phyloP scores from a whole-genome alignment of 2,888 invertebrate species.

The Nipponacmea schrenckii region DNA sequence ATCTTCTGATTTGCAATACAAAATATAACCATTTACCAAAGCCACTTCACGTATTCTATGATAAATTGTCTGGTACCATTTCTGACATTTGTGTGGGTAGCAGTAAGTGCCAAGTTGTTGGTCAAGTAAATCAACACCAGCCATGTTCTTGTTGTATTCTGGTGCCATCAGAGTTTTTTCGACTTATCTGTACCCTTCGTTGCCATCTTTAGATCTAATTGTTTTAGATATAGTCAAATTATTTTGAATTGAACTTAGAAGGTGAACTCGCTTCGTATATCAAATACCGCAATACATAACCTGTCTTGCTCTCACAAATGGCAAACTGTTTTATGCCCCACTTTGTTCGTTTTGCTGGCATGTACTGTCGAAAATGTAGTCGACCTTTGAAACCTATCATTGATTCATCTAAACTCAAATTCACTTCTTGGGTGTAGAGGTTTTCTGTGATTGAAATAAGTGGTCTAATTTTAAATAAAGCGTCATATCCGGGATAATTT shows the following conservation, averaged over 20 bases:
- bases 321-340: conserved; percentile 28
- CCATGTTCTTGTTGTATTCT: conserved; percentile 28
- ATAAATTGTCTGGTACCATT: conserved; percentile 28
- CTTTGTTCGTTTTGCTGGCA: conserved; percentile 25
- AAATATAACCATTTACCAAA: conserved; percentile 31
- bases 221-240: conserved; percentile 13
- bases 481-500: neutral
- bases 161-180: conserved; percentile 21
- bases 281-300: conserved; percentile 24
- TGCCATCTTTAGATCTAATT: conserved; percentile 11
- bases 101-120: conserved; percentile 23
- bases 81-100: conserved; percentile 23
- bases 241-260: conserved; percentile 18
- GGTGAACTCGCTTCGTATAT: conserved; percentile 30
- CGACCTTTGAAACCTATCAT: conserved; percentile 33
- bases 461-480: conserved; percentile 10
- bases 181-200: conserved; percentile 13
- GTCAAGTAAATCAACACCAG: conserved; percentile 30
- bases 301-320: conserved; percentile 29
- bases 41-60: conserved; percentile 30
- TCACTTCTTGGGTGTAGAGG: conserved; percentile 17
- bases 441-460: conserved; percentile 13
- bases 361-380: conserved; percentile 26
- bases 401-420: conserved; percentile 22
- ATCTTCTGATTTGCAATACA: conserved; percentile 21